A percentile compares a stretch with the other conserved stretches of the same genome.
These are phyloP conservation scores for Daphoenositta chrysoptera DNA, from an alignment of 2,113 vertebrate species.

Conservation along the genomic window DNA sequence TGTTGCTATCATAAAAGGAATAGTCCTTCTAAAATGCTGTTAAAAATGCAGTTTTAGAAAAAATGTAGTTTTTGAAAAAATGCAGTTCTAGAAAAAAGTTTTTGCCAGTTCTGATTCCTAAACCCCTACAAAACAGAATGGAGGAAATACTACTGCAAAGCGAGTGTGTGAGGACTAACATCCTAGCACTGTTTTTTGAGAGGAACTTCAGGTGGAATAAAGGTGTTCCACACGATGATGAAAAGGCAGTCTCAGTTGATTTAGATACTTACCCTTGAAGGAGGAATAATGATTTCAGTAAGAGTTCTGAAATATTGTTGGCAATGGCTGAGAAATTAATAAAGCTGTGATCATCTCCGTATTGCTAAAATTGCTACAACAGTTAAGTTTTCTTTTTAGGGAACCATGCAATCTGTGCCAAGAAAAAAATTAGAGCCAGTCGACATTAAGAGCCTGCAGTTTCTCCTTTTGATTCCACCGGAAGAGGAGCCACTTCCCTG, in stretches of 20 bases:
- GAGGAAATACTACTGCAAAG: neutral
- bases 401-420: neutral
- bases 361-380: neutral
- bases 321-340: neutral
- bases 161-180: neutral
- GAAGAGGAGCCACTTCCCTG: neutral
- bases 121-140: neutral
- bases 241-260: neutral
- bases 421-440: neutral
- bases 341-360: neutral
- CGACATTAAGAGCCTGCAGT: accelerated
- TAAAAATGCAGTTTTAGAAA: neutral
- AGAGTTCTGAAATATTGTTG: neutral
- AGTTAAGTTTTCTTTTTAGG: neutral
- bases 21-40: neutral
- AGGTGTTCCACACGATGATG: accelerated
- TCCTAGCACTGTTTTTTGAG: neutral
- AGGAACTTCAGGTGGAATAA: neutral
- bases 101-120: neutral
- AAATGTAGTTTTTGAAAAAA: neutral
- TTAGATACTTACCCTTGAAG: neutral
- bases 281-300: neutral
- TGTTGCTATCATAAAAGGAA: neutral
- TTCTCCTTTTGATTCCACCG: neutral
- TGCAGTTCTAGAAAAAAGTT: neutral